Evolutionary conservation across 2,888 invertebrate species (phyloP).

Genomic region (Ecliptopera silaceata): DNA sequence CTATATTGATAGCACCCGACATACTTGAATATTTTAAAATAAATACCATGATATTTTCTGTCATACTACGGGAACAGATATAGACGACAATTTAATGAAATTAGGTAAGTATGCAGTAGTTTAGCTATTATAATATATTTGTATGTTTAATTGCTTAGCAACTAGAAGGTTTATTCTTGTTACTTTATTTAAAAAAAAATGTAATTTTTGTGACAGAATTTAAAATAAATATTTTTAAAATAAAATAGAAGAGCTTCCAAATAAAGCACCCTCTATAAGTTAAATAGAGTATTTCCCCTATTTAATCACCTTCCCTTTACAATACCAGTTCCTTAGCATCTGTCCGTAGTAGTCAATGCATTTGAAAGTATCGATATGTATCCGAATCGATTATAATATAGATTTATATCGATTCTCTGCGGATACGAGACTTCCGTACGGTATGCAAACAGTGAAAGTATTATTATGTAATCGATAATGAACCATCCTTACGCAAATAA

Average conservation of each 20-base stretch:
- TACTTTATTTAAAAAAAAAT: neutral
- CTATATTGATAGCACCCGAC: neutral
- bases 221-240: too few relatives aligned
- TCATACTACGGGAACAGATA: neutral
- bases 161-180: too few relatives aligned
- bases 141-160: too few relatives aligned
- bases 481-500: conserved; percentile 10
- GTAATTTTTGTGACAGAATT: too few relatives aligned
- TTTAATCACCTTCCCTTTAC: conserved; percentile 45
- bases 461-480: conserved; percentile 43
- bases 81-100: neutral
- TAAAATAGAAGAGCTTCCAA: neutral
- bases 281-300: conserved; percentile 33
- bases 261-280: conserved; percentile 46
- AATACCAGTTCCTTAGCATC: conserved; percentile 73
- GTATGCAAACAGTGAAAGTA: conserved; percentile 53
- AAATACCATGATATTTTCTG: neutral
- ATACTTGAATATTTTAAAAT: too few relatives aligned
- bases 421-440: conserved; percentile 48
- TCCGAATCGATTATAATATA: conserved; percentile 35
- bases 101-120: neutral
- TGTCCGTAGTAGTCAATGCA: conserved; percentile 50
- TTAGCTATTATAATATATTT: neutral
- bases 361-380: conserved; percentile 37
- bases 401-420: conserved; percentile 32